Base-by-base conservation (phyloP, 2,888 invertebrate genomes). In the Hoplodrina ambigua region DNA sequence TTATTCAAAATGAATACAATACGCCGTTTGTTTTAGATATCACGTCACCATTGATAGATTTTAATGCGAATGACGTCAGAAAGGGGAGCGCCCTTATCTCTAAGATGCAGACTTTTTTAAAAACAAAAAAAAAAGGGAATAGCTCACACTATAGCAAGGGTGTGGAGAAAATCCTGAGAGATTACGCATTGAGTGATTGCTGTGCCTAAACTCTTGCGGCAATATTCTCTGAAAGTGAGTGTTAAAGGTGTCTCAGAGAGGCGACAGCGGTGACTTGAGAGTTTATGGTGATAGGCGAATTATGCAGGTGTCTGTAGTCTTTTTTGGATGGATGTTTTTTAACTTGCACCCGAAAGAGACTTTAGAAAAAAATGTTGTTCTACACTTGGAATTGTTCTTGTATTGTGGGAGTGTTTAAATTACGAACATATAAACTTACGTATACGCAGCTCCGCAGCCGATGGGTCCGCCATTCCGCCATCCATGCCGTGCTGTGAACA, bases 181-280 rank as follows among this genome's bases (percentile, higher is more conserved):
- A 95, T 96, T 95, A 95, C 92, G 88, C 81, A 88, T 91, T 95
- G 95, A 96, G 95, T 95, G 95, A 95, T 96, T 94, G 94, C 94
- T 92, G 90, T 94, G 93, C 88, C 89, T 88, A 90, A 94, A 95
- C 92, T 94, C 89, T 88, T 88, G 90, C 83, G 90, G 91, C 86
- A 88, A 84, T 88, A 88, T 88, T 89, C 85, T 80, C 81, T 85
- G 87, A 86, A 91, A 93, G 91, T 93, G 94, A 93, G 93, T 94
- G 89, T 92, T 92, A 86, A 89, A 82, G 88, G 57, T 68, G 69
- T 10, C 60, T 70, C 70, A 73, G 84, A 69, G 73, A 71, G 44
- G 59, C 8, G 80, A 75, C 63, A 78, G 66, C 54, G 49, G 44
- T 55, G 50, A 7, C 19, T 67, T 19, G 55, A 46, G 25, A 55